Percentiles rank a stretch among this genome's conserved stretches.
These are phyloP conservation scores for Mycetomoellerius zeteki DNA, from an alignment of 1,140 invertebrate genomes.

Conservation along the genomic window DNA sequence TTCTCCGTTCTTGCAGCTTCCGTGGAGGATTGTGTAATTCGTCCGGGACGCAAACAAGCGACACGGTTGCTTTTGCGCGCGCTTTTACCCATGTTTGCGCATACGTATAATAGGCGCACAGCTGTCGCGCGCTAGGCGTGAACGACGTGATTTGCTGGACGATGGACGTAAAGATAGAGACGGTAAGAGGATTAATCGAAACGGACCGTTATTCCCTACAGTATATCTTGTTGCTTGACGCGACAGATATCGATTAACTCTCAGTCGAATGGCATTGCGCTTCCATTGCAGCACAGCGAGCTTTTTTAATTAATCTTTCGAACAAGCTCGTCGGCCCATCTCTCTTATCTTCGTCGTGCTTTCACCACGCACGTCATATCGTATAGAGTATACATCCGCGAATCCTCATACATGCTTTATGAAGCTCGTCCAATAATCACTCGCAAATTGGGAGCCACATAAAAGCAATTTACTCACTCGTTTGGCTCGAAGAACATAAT, in stretches of 20 bases:
- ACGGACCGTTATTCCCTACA: slow-evolving; percentile 1
- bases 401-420: slow-evolving; percentile 18
- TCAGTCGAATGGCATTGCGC: background rate
- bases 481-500: slow-evolving; percentile 34
- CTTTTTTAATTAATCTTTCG: slow-evolving; percentile 64
- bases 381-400: background rate
- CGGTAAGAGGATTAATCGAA: slow-evolving; percentile 69
- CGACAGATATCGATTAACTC: slow-evolving; percentile 65
- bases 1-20: slow-evolving; percentile 44
- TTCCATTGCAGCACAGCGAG: background rate
- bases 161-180: slow-evolving; percentile 17
- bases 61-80: background rate
- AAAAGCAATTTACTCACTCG: background rate
- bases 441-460: slow-evolving; percentile 33
- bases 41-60: slow-evolving; percentile 51
- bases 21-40: slow-evolving; percentile 42
- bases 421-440: slow-evolving; percentile 61
- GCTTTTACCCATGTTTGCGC: slow-evolving; percentile 32
- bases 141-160: slow-evolving; percentile 32
- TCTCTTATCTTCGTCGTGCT: background rate
- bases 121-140: slow-evolving; percentile 34
- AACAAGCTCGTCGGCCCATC: background rate
- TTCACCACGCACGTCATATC: slow-evolving; percentile 7
- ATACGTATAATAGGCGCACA: slow-evolving; percentile 20
- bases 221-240: background rate